Evolutionary conservation across 2,888 invertebrate species (phyloP).

Genomic region (Meloe dianella): DNA sequence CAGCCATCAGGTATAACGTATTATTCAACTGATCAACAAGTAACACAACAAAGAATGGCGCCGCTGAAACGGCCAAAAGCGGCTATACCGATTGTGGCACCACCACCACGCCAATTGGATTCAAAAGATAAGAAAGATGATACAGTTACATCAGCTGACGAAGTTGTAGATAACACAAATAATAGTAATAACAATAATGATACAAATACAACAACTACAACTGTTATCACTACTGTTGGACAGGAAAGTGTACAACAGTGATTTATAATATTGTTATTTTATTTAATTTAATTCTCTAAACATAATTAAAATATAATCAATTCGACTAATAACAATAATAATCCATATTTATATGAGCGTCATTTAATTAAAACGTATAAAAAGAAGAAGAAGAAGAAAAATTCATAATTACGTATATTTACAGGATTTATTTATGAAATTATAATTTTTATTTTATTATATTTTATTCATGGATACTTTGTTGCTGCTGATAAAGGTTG

Average conservation of each 20-base stretch:
- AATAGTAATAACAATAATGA: neutral
- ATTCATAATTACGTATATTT: neutral
- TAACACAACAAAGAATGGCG: slow-evolving; percentile 61
- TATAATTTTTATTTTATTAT: neutral
- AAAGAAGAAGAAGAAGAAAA: neutral
- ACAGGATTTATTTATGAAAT: neutral
- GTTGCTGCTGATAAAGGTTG: neutral
- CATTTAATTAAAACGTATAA: neutral
- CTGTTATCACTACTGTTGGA: neutral
- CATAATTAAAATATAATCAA: slow-evolving; percentile 2
- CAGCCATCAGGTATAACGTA: slow-evolving; percentile 81
- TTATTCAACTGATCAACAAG: slow-evolving; percentile 80
- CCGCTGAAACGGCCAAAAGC: slow-evolving; percentile 75
- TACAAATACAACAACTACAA: too few relatives aligned
- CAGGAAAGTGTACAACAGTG: slow-evolving; percentile 1
- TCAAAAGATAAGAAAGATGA: slow-evolving; percentile 19
- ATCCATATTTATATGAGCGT: neutral
- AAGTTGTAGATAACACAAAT: neutral
- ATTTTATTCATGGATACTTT: too few relatives aligned
- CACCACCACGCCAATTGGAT: slow-evolving; percentile 60
- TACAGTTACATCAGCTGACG: neutral
- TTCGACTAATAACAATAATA: neutral
- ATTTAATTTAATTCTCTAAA: neutral
- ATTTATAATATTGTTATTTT: neutral
- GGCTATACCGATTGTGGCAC: slow-evolving; percentile 82